Evolutionary conservation across 2,888 invertebrate species (phyloP).

Genomic region (Athalia rosae): DNA sequence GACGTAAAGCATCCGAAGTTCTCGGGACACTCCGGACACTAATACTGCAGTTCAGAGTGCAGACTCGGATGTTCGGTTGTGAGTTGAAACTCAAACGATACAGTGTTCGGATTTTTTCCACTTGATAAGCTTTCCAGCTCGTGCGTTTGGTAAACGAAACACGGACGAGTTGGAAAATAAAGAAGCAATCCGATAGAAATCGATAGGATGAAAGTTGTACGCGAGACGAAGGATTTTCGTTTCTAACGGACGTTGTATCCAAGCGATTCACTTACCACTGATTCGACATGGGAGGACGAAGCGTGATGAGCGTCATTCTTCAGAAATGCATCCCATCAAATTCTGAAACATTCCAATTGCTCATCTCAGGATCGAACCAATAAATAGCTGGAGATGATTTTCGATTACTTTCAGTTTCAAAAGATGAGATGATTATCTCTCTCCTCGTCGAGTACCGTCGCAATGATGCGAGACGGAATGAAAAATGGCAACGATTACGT

Average conservation of each 20-base stretch:
- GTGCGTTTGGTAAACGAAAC: too few relatives aligned
- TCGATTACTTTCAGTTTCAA: not conserved
- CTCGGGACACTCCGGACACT: not conserved
- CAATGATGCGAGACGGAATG: not conserved
- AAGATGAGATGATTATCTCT: not conserved
- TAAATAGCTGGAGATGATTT: not conserved
- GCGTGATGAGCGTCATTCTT: constrained; percentile 15
- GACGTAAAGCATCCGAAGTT: constrained; percentile 7
- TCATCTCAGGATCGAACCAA: not conserved
- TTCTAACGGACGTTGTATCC: not conserved
- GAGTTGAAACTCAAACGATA: constrained; percentile 1
- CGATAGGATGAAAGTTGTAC: too few relatives aligned
- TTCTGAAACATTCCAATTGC: not conserved
- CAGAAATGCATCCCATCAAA: not conserved
- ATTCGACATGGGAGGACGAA: not conserved
- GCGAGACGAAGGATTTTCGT: too few relatives aligned
- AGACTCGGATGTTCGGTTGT: not conserved
- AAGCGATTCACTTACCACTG: not conserved
- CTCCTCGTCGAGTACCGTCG: too few relatives aligned
- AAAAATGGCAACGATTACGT: not conserved
- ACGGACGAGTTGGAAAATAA: too few relatives aligned
- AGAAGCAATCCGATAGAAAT: too few relatives aligned
- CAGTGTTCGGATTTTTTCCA: not conserved
- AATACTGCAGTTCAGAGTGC: not conserved
- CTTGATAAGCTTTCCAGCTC: not conserved